Conservation (phyloP, 2,113 vertebrate genomes). For the Silurus glanis region DNA sequence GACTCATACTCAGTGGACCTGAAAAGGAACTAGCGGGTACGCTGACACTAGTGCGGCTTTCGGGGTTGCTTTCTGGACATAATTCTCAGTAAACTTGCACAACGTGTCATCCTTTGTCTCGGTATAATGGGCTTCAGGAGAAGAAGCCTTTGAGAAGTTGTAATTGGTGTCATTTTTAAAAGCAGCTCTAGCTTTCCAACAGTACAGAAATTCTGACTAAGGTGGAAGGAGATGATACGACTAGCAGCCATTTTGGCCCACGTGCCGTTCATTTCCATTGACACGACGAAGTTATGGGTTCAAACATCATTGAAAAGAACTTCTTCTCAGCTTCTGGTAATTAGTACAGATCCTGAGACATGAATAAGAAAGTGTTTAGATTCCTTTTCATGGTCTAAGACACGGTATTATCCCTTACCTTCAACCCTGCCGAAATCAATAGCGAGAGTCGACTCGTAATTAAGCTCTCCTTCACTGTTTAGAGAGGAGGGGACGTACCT, state of each 20-base stretch:
- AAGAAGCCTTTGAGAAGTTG: neutral
- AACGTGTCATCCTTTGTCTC: neutral
- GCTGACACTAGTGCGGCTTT: neutral
- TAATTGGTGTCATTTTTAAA: neutral
- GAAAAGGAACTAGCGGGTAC: neutral
- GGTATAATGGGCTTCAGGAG: neutral
- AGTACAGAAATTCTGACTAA: neutral
- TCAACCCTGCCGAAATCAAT: neutral
- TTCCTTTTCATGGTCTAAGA: neutral
- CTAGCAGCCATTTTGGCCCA: neutral
- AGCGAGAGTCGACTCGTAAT: neutral
- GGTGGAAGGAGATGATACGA: neutral
- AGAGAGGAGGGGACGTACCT: neutral
- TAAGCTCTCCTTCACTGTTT: neutral
- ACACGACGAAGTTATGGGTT: neutral
- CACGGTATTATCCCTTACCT: neutral
- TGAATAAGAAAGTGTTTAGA: neutral
- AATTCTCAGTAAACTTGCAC: neutral
- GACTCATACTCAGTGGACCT: neutral
- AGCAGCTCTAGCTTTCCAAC: neutral
- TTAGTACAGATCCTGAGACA: neutral
- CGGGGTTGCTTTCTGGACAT: neutral
- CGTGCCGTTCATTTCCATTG: neutral
- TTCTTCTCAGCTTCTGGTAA: neutral
- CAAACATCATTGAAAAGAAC: neutral